Conservation (phyloP, 2,888 invertebrate genomes). For the Allygus modestus region DNA sequence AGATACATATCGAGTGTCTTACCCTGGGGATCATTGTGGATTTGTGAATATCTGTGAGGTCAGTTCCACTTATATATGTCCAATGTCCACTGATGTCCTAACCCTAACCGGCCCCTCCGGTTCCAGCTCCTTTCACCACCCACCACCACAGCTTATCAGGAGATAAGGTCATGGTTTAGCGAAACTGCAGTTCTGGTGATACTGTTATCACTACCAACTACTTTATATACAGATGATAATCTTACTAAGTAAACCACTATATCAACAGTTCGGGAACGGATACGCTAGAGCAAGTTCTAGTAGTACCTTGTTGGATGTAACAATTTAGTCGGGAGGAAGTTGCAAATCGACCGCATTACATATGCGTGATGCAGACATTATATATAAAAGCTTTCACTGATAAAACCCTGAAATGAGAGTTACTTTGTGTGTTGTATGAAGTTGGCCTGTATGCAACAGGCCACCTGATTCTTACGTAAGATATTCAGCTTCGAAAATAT, state of each 20-base stretch:
- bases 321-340: background rate
- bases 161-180: slow-evolving; percentile 21
- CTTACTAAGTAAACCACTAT: background rate
- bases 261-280: background rate
- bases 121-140: background rate
- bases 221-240: background rate
- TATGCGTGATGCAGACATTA: too few species aligned
- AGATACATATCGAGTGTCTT: background rate
- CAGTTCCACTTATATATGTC: slow-evolving; percentile 40
- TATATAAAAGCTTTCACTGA: too few species aligned
- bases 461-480: slow-evolving; percentile 28
- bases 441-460: too few species aligned
- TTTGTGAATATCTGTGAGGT: background rate
- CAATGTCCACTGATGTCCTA: background rate
- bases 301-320: background rate
- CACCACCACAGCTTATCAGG: background rate
- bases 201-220: background rate
- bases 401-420: too few species aligned
- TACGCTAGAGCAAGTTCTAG: background rate
- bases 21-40: slow-evolving; percentile 15
- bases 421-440: too few species aligned
- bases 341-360: background rate
- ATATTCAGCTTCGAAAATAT: background rate
- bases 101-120: background rate
- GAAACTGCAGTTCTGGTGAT: background rate